These are phyloP conservation scores for Nothoprocta pentlandii DNA, from an alignment of 2,113 vertebrate species.

Conservation along the genomic window DNA sequence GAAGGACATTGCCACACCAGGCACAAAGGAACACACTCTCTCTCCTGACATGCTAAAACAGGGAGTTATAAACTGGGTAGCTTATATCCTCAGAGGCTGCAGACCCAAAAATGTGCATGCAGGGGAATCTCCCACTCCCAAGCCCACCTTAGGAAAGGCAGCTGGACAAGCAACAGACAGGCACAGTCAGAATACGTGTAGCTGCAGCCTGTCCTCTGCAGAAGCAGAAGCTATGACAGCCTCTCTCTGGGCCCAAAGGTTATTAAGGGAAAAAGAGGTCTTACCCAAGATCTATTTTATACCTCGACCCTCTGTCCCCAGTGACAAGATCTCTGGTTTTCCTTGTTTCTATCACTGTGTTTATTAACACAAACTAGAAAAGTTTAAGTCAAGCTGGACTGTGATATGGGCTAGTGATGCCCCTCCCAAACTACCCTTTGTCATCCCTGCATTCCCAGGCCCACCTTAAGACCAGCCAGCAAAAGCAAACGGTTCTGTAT, in stretches of 20 bases:
- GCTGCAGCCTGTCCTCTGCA: not conserved
- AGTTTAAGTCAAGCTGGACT: not conserved
- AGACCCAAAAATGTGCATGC: not conserved
- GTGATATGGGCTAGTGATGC: not conserved
- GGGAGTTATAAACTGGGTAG: not conserved
- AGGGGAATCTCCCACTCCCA: not conserved
- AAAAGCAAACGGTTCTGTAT: not conserved
- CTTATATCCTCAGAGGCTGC: not conserved
- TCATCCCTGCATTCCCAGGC: not conserved
- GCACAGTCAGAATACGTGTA: rapidly evolving
- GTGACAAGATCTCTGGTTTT: not conserved
- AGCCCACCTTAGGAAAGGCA: not conserved
- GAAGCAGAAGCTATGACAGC: not conserved
- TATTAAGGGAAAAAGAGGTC: not conserved
- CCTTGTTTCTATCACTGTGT: not conserved
- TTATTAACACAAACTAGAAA: not conserved
- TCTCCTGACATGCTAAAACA: not conserved
- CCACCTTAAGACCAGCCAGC: not conserved
- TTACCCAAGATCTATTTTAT: not conserved
- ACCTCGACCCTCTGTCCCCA: not conserved
- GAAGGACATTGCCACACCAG: not conserved
- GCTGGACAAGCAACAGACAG: not conserved
- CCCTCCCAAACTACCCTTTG: not conserved
- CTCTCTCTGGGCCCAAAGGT: not conserved
- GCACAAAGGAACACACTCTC: not conserved